Conservation (phyloP, 2,113 vertebrate species). For the Fulmarus glacialis region DNA sequence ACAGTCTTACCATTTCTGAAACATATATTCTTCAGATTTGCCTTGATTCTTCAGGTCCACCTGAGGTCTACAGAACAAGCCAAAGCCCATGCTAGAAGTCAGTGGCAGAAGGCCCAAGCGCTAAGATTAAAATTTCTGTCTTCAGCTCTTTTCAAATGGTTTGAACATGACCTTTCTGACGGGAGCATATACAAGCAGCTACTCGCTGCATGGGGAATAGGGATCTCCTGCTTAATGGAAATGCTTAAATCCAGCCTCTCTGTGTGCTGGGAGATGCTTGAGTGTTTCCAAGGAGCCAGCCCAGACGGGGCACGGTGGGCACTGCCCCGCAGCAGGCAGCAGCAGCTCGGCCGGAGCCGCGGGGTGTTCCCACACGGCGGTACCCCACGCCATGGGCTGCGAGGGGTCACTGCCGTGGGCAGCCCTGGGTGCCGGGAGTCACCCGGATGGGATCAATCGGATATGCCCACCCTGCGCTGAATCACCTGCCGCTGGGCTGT, state of each 20-base stretch:
- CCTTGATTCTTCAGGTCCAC: neutral
- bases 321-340: neutral
- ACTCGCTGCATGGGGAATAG: rapidly evolving
- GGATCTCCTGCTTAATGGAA: neutral
- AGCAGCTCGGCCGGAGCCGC: rapidly evolving
- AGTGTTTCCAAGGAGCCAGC: neutral
- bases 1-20: neutral
- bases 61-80: neutral
- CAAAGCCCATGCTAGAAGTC: neutral
- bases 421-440: neutral
- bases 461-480: neutral
- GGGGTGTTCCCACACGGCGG: neutral
- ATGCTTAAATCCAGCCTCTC: neutral
- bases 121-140: neutral
- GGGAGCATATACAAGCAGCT: neutral
- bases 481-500: neutral
- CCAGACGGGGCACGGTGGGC: rapidly evolving
- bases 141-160: neutral
- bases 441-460: neutral
- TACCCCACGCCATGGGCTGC: neutral
- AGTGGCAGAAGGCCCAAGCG: neutral
- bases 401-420: neutral
- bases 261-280: neutral
- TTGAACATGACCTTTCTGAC: neutral
- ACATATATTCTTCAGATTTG: neutral